Base-by-base conservation (phyloP, 1,140 invertebrate species). In the Holotrichia oblita region DNA sequence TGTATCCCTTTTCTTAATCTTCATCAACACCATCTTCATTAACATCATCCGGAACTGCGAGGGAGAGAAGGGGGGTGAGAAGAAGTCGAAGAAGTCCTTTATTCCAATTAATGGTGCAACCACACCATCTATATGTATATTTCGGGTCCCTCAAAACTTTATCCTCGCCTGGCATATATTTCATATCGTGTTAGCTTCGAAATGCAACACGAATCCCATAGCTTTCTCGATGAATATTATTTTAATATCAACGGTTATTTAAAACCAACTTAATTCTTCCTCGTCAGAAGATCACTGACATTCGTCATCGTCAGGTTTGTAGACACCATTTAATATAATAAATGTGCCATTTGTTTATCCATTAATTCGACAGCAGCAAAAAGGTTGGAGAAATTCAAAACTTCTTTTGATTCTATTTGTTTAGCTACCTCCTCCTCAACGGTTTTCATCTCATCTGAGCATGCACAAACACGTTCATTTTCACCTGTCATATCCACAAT, bases 1-100 rank as follows among this genome's bases (percentile, higher is more conserved):
- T 95, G 93, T 17, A 94, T 89, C 40, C 91, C 93, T 89, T 95
- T 93, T 61, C 94, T 97, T 82, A 90, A 40, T 95, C 93, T 76
- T 94, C 92, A 83, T 96, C 94, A 61, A 96, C 88, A 78, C 96
- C 93, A 81, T 87, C 89, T 82, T 89, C 89, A 75, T 91, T 89
- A 20, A 86, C 79, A 85, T 91, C 91, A 77, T 92, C 90, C 73
- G 91, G 90, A 79, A 93, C 90, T 90, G 88, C 87, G 77, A n/a
- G n/a, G n/a, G n/a, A n/a, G n/a, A n/a, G n/a, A n/a, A n/a, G n/a
- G 97, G 97, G 48, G 98, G 97, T 81, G 90, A 93, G 89, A 99
- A 99, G 91, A 99, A 99, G 88, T 99, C 99, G 89, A 99, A 99
- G 90, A 99, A 99, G 0, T 1, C 27, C 27, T 34, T 34, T 34